Conservation (phyloP, 2,113 vertebrate genomes). For the Nematolebias whitei region DNA sequence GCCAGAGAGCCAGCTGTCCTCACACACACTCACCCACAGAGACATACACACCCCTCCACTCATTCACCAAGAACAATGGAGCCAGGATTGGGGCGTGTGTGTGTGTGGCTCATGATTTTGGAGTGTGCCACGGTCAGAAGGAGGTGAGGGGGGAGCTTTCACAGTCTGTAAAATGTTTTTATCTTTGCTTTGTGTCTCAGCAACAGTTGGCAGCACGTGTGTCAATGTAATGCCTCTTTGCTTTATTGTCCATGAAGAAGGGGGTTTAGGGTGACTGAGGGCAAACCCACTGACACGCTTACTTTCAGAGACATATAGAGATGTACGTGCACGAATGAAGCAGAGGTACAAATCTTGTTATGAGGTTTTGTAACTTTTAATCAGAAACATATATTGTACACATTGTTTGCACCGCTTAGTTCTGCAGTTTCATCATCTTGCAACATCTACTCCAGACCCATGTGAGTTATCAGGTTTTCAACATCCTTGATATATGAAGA, state of each 20-base stretch:
- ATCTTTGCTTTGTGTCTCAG: constrained; percentile 79
- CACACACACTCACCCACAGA: constrained; percentile 41
- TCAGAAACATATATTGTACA: constrained; percentile 13
- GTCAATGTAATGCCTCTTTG: constrained; percentile 80
- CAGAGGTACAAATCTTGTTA: background rate
- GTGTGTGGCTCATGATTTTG: constrained; percentile 55
- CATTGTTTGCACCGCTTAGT: constrained; percentile 27
- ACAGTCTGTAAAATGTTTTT: constrained; percentile 71
- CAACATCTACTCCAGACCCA: constrained; percentile 43
- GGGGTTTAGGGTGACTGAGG: constrained; percentile 51
- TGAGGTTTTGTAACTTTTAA: background rate
- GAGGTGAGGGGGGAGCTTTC: constrained; percentile 55
- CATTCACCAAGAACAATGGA: constrained; percentile 79
- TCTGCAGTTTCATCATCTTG: constrained; percentile 66
- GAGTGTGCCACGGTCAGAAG: constrained; percentile 70
- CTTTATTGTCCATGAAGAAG: constrained; percentile 67
- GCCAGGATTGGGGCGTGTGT: constrained; percentile 51
- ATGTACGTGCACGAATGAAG: constrained; percentile 22
- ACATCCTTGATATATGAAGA: constrained; percentile 10
- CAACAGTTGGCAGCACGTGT: constrained; percentile 94
- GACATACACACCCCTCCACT: constrained; percentile 49
- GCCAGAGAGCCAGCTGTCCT: constrained; percentile 90
- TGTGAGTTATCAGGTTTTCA: constrained; percentile 22
- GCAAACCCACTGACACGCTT: constrained; percentile 47
- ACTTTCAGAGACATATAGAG: constrained; percentile 18